Evolutionary conservation across 2,113 vertebrate genomes (phyloP).

Genomic region (Spilogale gracilis): DNA sequence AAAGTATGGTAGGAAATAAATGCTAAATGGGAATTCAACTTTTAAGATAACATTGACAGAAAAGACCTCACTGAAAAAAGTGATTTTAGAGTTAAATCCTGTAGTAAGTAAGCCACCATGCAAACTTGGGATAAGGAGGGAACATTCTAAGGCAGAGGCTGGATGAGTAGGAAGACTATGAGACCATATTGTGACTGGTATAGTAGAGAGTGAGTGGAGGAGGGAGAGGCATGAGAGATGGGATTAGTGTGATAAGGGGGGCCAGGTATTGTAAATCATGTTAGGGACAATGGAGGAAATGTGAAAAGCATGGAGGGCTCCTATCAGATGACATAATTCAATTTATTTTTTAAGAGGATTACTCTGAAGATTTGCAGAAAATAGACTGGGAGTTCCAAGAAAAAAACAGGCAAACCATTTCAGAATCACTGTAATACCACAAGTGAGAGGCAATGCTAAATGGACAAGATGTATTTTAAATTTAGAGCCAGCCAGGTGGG

Average conservation of each 20-base stretch:
- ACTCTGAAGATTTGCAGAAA: not conserved
- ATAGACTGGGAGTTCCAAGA: not conserved
- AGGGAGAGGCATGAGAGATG: too few species aligned
- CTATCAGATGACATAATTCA: not conserved
- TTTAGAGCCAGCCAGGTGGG: not conserved
- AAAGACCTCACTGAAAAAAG: not conserved
- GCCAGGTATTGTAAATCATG: too few species aligned
- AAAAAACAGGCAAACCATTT: not conserved
- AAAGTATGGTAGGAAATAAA: not conserved
- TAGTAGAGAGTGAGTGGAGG: too few species aligned
- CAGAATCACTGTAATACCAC: not conserved
- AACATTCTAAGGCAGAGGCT: not conserved
- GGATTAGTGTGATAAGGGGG: too few species aligned
- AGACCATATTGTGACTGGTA: rapidly evolving
- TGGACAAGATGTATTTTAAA: not conserved
- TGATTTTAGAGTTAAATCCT: not conserved
- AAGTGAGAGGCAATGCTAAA: not conserved
- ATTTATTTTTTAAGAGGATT: not conserved
- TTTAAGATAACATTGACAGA: not conserved
- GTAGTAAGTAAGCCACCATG: not conserved
- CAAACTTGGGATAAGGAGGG: too few species aligned
- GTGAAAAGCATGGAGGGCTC: not conserved
- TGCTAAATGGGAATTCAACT: not conserved
- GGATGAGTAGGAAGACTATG: rapidly evolving
- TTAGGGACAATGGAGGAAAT: not conserved